These are phyloP conservation scores for Nephrotoma flavescens DNA, from an alignment of 2,888 invertebrate genomes.

Conservation along the genomic window DNA sequence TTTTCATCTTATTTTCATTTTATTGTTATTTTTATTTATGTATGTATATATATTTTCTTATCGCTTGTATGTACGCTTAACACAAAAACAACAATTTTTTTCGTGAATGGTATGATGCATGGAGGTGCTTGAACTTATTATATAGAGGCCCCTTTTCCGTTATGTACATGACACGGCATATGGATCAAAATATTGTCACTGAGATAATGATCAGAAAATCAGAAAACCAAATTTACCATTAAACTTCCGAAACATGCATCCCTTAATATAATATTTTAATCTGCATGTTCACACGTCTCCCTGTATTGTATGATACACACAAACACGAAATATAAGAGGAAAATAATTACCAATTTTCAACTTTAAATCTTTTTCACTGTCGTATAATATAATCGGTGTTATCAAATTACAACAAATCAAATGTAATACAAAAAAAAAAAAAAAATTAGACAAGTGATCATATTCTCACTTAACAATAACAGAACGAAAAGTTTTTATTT, in stretches of 20 bases:
- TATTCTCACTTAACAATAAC: neutral
- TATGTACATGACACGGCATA: neutral
- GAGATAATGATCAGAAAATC: neutral
- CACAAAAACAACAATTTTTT: neutral
- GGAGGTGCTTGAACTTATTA: neutral
- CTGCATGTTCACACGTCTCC: neutral
- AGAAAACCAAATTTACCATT: neutral
- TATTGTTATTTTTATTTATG: neutral
- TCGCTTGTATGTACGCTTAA: neutral
- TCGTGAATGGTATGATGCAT: neutral
- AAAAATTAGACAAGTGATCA: neutral
- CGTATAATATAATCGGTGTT: neutral
- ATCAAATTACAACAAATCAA: neutral
- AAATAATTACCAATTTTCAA: neutral
- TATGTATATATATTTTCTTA: neutral
- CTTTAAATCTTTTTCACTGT: neutral
- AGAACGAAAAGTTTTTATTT: neutral
- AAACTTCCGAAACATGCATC: neutral
- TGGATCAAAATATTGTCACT: neutral
- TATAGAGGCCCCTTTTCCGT: neutral
- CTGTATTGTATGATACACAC: neutral
- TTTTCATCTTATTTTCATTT: neutral
- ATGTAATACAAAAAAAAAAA: neutral
- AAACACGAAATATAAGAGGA: neutral
- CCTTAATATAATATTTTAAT: neutral